These are phyloP conservation scores for Enteromius anoplus DNA, from an alignment of 2,797 vertebrate genomes.

Conservation along the genomic window DNA sequence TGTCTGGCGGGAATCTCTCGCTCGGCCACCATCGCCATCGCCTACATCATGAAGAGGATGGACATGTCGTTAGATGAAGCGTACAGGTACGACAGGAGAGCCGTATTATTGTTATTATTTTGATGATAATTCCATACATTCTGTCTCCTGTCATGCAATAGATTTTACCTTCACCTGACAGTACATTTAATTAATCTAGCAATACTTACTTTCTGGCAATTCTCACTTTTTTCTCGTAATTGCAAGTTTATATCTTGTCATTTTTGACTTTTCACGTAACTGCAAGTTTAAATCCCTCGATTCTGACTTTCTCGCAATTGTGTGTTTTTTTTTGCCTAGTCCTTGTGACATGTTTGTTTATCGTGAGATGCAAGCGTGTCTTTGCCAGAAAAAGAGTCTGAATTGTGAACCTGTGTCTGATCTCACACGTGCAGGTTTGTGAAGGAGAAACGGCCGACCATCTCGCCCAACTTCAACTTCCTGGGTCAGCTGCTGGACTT, in stretches of 20 bases:
- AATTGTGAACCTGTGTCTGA: not conserved
- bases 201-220: not conserved
- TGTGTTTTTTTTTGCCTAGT: no score
- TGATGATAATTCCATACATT: not conserved
- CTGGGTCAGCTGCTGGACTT: slow-evolving; percentile 96
- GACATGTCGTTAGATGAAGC: slow-evolving; percentile 96
- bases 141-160: not conserved
- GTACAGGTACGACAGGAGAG: slow-evolving; percentile 83
- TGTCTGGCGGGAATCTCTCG: slow-evolving; percentile 96
- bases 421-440: slow-evolving; percentile 82
- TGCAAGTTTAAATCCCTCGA: no score
- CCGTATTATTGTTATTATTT: not conserved
- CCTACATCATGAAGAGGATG: slow-evolving; percentile 99
- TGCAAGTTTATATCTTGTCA: no score
- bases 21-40: slow-evolving; percentile 95
- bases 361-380: no score
- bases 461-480: slow-evolving; percentile 98
- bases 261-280: no score
- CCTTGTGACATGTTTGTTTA: not conserved
- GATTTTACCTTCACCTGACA: not conserved
- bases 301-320: no score
- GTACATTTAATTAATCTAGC: not conserved
- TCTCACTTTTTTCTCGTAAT: not conserved
- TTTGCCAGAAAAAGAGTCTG: no score
- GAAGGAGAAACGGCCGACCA: slow-evolving; percentile 96